Conservation (phyloP, 2,888 invertebrate species). For the Leptodirus hochenwartii region DNA sequence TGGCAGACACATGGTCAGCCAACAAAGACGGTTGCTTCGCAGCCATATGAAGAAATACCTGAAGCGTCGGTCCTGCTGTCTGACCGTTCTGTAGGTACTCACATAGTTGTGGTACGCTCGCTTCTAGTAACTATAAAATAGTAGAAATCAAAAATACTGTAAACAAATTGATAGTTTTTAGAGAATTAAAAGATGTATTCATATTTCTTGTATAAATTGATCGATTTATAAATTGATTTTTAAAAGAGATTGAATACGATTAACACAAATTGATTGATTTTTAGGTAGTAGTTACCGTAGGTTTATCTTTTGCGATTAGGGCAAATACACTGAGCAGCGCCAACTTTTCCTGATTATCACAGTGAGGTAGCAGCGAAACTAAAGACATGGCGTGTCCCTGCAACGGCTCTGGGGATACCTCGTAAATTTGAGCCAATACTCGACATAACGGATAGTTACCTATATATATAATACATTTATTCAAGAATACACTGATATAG, state of each 20-base stretch:
- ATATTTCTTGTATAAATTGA: neutral
- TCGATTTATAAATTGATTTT: neutral
- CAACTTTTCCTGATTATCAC: constrained; percentile 72
- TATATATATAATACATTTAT: constrained; percentile 23
- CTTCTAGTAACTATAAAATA: constrained; percentile 45
- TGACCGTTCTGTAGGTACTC: constrained; percentile 48
- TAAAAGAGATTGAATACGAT: too few species aligned
- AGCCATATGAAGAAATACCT: constrained; percentile 58
- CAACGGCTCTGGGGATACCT: constrained; percentile 70
- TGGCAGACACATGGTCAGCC: constrained; percentile 47
- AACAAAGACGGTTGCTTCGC: constrained; percentile 50
- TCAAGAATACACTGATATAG: too few species aligned
- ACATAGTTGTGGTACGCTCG: constrained; percentile 64
- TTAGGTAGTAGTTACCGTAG: too few species aligned
- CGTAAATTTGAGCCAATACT: constrained; percentile 79
- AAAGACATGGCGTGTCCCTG: constrained; percentile 71
- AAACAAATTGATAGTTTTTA: constrained; percentile 2
- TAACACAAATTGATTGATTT: too few species aligned
- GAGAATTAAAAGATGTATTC: neutral
- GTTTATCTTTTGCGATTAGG: constrained; percentile 63
- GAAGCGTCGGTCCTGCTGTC: constrained; percentile 43
- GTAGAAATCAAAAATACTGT: constrained; percentile 6
- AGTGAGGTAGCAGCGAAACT: constrained; percentile 60
- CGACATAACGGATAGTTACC: constrained; percentile 78
- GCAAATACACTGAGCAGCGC: constrained; percentile 69